Evolutionary conservation across 2,888 invertebrate species (phyloP), one percentile per base, ranked within the genome.

Genomic region (Nasonia oneida): DNA sequence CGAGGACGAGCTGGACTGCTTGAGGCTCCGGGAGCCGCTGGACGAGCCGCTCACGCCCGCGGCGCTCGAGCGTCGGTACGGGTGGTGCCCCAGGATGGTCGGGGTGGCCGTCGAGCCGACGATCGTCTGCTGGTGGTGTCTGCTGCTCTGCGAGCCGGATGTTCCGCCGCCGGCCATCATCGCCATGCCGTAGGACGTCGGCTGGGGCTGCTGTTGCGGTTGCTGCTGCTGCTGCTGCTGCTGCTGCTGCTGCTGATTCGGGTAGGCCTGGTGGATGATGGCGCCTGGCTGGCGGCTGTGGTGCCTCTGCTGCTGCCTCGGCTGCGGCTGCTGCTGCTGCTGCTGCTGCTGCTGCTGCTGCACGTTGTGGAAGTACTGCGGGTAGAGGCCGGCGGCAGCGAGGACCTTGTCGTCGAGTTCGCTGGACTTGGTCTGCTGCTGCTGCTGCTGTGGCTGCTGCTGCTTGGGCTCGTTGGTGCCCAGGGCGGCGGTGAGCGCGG

Each of bases 291-390:
- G 86, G 47, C 84, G 78, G 39, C 53, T 79, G 85, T 83, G 87
- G 70, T 89, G 88, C 39, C 88, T 86, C 23, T 57, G 83, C 0
- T 29, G 73, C 37, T 77, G 83, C 29, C 70, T 81, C n/a, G 15
- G 47, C 23, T 94, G 37, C 53, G 3, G 90, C 87, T 89, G 91
- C 87, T 89, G 91, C 81, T 91, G 91, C n/a, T n/a, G n/a, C n/a
- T 23, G 23, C 23, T 23, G 23, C 23, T 23, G 23, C 85, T 90
- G 90, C 86, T 91, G 91, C 74, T 90, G 90, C 47, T 91, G 91
- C 90, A 92, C 91, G 42, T 91, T 90, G 57, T 91, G 90, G 89
- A 92, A 92, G 89, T 92, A 92, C 87, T 92, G 92, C 82, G 92
- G 92, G 89, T 92, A 92, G 88, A 92, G 92, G 87, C 91, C 91